Evolutionary conservation across 2,113 vertebrate species (phyloP), one percentile per base, ranked within the genome.

Genomic region (Fukomys damarensis): DNA sequence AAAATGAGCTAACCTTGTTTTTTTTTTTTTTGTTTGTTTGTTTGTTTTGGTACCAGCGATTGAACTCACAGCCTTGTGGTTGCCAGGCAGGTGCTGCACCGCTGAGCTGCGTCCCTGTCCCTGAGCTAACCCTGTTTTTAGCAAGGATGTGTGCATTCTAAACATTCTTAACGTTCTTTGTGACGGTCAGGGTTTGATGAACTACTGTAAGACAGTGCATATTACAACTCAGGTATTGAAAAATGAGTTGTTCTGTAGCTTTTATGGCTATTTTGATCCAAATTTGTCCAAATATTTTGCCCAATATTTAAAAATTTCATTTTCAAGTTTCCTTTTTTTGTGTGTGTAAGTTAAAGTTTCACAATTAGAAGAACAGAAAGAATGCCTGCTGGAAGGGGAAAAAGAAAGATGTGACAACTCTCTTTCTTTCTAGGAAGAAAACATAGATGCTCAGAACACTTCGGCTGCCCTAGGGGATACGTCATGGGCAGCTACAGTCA

Each of bases 401-500:
- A 90, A 68, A 81, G 79, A 95, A 82, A 72, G 79, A 85, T 95
- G 88, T 35, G 96, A 85, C 96, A 38, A 61, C 83, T 97, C 96
- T 97, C 41, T 97, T 46, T 84, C 52, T 85, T 85, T 84, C 30
- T 97, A 99, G 99, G 99, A 98, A 76, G 99, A 99, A 97, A 98
- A 99, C 97, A 98, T 98, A 79, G 98, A 99, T 88, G 81, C 97
- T 76, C 98, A 97, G 41, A 98, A 96, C 92, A 83, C 68, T 30
- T 97, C 96, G 38, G 94, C 96, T 87, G 98, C 98, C 80, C 91
- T 99, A 30, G 98, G 98, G 41, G 99, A 99, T 91, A 98, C 97
- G 0, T 99, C 99, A 0, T 99, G 99, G 99, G 99, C 98, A 96
- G 98, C 99, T 52, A 30, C 98, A 88, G 98, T 93, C 86, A 99